A percentile compares a stretch with the other conserved stretches of the same genome.
Evolutionary conservation across 1,140 invertebrate species (phyloP).

Genomic region (Lucilia cuprina): DNA sequence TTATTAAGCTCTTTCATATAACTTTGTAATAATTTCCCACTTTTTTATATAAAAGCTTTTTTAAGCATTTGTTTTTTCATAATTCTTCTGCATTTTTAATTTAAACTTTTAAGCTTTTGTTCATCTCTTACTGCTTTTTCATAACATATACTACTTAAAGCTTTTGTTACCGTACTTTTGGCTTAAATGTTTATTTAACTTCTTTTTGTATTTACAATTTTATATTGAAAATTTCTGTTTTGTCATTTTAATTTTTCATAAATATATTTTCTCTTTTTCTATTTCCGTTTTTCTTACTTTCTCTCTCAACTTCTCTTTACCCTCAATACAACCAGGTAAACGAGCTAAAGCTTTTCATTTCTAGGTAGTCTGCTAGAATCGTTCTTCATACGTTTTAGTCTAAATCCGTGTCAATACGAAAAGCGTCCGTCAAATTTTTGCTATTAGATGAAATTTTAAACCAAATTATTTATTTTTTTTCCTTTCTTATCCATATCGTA

Average conservation of each 20-base stretch:
- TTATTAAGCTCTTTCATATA: not conserved
- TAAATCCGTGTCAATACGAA: constrained; percentile 50
- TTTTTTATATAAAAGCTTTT: no score
- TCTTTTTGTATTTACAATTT: no score
- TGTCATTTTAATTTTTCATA: not conserved
- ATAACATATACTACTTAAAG: no score
- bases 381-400: constrained; percentile 41
- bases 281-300: constrained; percentile 15
- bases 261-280: constrained; percentile 25
- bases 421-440: constrained; percentile 63
- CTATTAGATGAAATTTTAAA: constrained; percentile 62
- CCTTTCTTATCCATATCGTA: not conserved
- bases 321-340: not conserved
- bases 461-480: constrained; percentile 47
- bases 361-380: constrained; percentile 30
- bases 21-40: not conserved
- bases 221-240: not conserved
- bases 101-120: not conserved
- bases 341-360: not conserved
- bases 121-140: not conserved
- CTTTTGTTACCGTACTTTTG: no score
- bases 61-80: not conserved
- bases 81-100: not conserved
- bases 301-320: constrained; percentile 18
- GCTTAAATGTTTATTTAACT: no score